These are phyloP conservation scores for Campoletis sonorensis DNA, from an alignment of 1,140 invertebrate genomes.

Conservation along the genomic window DNA sequence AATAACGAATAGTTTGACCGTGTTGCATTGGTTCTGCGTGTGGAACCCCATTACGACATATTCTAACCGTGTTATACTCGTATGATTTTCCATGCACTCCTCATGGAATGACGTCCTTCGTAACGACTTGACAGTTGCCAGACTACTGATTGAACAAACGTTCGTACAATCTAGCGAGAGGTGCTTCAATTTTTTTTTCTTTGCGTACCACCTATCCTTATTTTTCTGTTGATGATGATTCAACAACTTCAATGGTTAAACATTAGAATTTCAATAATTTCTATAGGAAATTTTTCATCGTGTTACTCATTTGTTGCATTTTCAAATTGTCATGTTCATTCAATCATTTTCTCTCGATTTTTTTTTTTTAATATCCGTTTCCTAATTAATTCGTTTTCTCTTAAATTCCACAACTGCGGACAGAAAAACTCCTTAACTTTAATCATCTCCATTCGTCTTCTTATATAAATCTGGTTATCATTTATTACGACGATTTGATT, in stretches of 20 bases:
- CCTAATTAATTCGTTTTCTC: background rate
- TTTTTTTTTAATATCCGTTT: background rate
- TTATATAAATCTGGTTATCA: background rate
- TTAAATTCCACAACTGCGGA: background rate
- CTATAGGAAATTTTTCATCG: background rate
- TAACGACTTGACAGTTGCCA: constrained; percentile 30
- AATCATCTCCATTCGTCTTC: no score
- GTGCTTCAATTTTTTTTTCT: constrained; percentile 52
- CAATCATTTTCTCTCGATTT: background rate
- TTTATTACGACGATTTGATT: constrained; percentile 12
- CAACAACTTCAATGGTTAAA: no score
- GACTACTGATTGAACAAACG: constrained; percentile 52
- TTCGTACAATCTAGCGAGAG: constrained; percentile 53
- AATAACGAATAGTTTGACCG: constrained; percentile 50
- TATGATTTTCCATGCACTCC: constrained; percentile 38
- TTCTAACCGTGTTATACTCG: constrained; percentile 34
- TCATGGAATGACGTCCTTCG: background rate
- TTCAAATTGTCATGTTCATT: background rate
- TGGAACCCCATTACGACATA: constrained; percentile 22
- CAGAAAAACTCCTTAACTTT: no score
- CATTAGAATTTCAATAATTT: background rate
- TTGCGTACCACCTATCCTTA: background rate
- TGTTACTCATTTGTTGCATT: background rate
- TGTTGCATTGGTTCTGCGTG: constrained; percentile 42
- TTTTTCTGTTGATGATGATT: background rate